Percentiles rank a stretch among this genome's conserved stretches.
phyloP scores from a whole-genome alignment of 2,797 vertebrate genomes.

The Philypnodon macrostomus region DNA sequence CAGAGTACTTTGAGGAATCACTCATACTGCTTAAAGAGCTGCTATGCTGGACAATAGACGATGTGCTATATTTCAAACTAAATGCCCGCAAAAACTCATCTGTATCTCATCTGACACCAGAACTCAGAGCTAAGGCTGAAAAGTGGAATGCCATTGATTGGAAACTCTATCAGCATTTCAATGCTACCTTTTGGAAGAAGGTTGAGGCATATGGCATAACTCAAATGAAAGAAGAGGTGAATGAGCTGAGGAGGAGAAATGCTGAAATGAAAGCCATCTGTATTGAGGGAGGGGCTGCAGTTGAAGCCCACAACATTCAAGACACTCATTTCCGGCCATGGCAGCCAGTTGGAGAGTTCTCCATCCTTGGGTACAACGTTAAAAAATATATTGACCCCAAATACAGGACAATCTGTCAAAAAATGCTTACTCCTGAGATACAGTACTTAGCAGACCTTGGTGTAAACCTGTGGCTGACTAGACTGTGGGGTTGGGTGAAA shows the following conservation, averaged over 20 bases:
- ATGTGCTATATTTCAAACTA: slow-evolving; percentile 89
- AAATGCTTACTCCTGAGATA: slow-evolving; percentile 95
- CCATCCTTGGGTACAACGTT: slow-evolving; percentile 93
- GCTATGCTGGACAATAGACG: slow-evolving; percentile 90
- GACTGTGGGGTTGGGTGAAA: slow-evolving; percentile 85
- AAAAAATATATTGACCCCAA: slow-evolving; percentile 78
- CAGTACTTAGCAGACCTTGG: slow-evolving; percentile 90
- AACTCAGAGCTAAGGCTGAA: slow-evolving; percentile 80
- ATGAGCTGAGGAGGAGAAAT: slow-evolving; percentile 79
- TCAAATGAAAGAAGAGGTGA: slow-evolving; percentile 83
- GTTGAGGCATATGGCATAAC: slow-evolving; percentile 83
- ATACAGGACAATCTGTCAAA: slow-evolving; percentile 83
- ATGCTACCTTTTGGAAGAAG: slow-evolving; percentile 86
- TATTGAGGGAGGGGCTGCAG: slow-evolving; percentile 80
- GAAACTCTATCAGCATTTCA: slow-evolving; percentile 89
- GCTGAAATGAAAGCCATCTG: slow-evolving; percentile 85
- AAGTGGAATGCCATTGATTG: slow-evolving; percentile 87
- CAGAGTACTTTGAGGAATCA: slow-evolving; percentile 92
- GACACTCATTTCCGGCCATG: slow-evolving; percentile 86
- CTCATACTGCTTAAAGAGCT: slow-evolving; percentile 89
- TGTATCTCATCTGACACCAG: slow-evolving; percentile 72
- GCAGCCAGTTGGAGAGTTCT: slow-evolving; percentile 87
- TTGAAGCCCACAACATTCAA: slow-evolving; percentile 81
- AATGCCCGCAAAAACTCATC: slow-evolving; percentile 82
- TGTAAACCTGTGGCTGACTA: slow-evolving; percentile 88